Evolutionary conservation across 2,113 vertebrate genomes (phyloP), one percentile per base, ranked within the genome.

Genomic region (Strix aluco): DNA sequence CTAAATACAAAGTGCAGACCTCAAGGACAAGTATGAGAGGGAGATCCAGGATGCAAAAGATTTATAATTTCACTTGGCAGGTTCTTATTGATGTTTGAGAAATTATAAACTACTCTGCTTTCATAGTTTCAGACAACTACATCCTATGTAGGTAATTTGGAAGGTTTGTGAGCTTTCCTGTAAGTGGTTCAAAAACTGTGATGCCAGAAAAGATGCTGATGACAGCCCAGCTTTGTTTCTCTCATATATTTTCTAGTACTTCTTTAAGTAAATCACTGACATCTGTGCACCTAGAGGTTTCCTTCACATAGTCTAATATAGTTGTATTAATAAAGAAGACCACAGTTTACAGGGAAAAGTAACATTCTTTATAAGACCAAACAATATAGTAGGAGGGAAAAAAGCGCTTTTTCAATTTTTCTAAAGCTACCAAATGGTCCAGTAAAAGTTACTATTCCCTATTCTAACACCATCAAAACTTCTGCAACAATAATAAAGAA

Each of bases 41-140:
- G 14, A 92, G 12, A 81, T 49, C 6, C 55, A 62, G 46, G 19
- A 38, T 32, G 25, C 4, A 38, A 51, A 79, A 81, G 11, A 67
- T 51, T n/a, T 63, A 13, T 40, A 36, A 15, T 63, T 91, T 79
- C 20, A 55, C 4, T 47, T 88, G 12, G 1, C 16, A 81, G 6
- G 16, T 51, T 58, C 57, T 88, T 46, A n/a, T 0, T 25, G 21
- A 29, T 20, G 38, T 55, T 78, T 67, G n/a, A 55, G 34, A 66
- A n/a, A 67, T 0, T 0, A 71, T 26, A 79, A 81, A 72, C 22
- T 66, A 58, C 5, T 59, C 14, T 3, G 1, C 5, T 71, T 67
- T 58, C 1, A 2, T 4, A 59, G 3, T 71, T 90, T 79, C 42
- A 1, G 1, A 26, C 11, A 34, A 22, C 3, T 49, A 20, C 26